Conservation (phyloP, 2,888 invertebrate genomes). For the Axea sp. region DNA sequence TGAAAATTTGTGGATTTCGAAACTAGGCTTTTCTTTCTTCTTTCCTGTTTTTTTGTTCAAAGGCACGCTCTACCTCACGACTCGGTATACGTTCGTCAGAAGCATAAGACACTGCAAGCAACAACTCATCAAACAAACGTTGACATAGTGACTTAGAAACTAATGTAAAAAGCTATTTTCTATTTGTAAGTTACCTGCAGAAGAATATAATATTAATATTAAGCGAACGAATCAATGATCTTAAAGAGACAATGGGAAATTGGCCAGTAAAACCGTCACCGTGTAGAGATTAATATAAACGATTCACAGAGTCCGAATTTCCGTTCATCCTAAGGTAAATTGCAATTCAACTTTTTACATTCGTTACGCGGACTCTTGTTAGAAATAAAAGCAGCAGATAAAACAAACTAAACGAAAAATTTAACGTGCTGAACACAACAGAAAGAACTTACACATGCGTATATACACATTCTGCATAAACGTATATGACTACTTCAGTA, state of each 20-base stretch:
- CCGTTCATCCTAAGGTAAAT: slow-evolving; percentile 5
- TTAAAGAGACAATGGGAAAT: slow-evolving; percentile 37
- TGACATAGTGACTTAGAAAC: slow-evolving; percentile 33
- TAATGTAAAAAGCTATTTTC: slow-evolving; percentile 52
- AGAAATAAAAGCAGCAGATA: slow-evolving; percentile 12
- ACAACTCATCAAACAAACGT: not conserved
- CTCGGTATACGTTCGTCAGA: slow-evolving; percentile 14
- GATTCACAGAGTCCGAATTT: slow-evolving; percentile 3
- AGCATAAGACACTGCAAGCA: slow-evolving; percentile 18
- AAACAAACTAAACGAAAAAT: slow-evolving; percentile 3
- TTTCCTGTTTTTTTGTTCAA: slow-evolving; percentile 6
- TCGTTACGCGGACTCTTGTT: slow-evolving; percentile 12
- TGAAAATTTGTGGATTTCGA: slow-evolving; percentile 1
- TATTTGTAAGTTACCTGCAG: slow-evolving; percentile 34
- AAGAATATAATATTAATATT: slow-evolving; percentile 23
- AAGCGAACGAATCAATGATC: slow-evolving; percentile 14
- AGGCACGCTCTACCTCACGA: slow-evolving; percentile 18
- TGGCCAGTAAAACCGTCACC: slow-evolving; percentile 47
- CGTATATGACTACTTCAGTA: slow-evolving; percentile 51
- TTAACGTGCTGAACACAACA: slow-evolving; percentile 8
- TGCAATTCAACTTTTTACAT: slow-evolving; percentile 23
- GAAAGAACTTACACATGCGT: not conserved
- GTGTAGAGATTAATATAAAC: slow-evolving; percentile 13
- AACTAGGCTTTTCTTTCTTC: slow-evolving; percentile 2
- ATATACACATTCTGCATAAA: slow-evolving; percentile 21